Conservation (phyloP, 2,888 invertebrate genomes). For the Heteromurus nitidus region DNA sequence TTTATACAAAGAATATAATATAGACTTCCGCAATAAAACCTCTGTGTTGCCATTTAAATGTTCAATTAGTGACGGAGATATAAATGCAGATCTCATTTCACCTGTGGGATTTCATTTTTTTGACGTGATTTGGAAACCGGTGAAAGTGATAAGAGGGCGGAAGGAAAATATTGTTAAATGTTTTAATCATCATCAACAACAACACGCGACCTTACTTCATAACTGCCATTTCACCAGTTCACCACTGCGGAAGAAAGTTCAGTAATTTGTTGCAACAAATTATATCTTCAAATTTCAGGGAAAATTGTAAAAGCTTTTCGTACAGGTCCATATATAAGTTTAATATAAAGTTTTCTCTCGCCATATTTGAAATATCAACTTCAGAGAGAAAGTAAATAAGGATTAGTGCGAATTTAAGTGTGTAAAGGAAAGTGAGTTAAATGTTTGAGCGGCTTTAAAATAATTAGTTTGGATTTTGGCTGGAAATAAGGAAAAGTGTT, state of each 20-base stretch:
- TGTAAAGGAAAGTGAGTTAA: too few species aligned
- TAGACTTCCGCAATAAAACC: too few species aligned
- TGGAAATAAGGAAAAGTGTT: neutral
- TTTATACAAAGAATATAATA: too few species aligned
- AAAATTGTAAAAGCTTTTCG: neutral
- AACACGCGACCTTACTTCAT: conserved; percentile 12
- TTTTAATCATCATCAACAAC: neutral
- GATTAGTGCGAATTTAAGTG: too few species aligned
- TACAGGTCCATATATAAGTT: too few species aligned
- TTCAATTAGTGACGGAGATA: too few species aligned
- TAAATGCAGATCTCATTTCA: too few species aligned
- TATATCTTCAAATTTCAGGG: neutral
- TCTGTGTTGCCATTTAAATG: too few species aligned
- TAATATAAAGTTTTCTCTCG: too few species aligned
- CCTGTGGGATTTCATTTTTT: too few species aligned
- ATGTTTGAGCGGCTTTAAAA: too few species aligned
- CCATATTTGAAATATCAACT: neutral
- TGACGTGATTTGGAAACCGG: neutral
- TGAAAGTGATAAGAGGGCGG: conserved; percentile 14
- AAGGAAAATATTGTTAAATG: neutral
- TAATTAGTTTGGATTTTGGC: neutral
- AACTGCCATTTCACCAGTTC: conserved; percentile 30
- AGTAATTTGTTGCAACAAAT: neutral
- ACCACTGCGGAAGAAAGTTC: neutral
- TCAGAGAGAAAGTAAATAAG: neutral